Conservation (phyloP, 2,113 vertebrate genomes). For the Nansenia antarctica region DNA sequence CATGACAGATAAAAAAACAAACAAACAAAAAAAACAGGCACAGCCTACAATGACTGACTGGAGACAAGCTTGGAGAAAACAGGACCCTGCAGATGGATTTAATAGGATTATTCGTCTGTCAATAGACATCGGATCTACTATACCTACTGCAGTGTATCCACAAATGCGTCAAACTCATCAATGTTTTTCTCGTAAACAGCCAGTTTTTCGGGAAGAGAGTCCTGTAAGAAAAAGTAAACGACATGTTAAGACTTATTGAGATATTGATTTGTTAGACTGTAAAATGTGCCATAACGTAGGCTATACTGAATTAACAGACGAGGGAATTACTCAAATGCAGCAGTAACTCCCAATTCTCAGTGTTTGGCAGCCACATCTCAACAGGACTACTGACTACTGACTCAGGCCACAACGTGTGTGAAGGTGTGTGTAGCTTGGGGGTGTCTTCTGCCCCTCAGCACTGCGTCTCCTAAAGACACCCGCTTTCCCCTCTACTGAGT, state of each 20-base stretch:
- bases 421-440: background rate
- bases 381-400: background rate
- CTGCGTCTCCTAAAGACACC: too few relatives aligned
- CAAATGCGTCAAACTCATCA: constrained; percentile 97
- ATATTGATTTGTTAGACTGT: background rate
- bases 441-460: too few relatives aligned
- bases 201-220: constrained; percentile 95
- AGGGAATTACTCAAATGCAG: background rate
- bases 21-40: background rate
- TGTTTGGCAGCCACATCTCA: background rate
- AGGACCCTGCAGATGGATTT: background rate
- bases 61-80: background rate
- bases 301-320: background rate
- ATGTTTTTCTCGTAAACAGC: constrained; percentile 96
- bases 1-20: background rate
- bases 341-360: background rate
- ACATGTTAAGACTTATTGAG: background rate
- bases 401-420: background rate
- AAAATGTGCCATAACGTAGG: too few relatives aligned
- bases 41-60: background rate
- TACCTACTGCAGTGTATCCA: constrained; percentile 93
- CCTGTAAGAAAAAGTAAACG: constrained; percentile 70
- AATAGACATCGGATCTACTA: background rate
- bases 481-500: too few relatives aligned
- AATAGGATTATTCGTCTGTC: background rate